phyloP scores from a whole-genome alignment of 2,888 invertebrate genomes.

The Morpho deidamia region DNA sequence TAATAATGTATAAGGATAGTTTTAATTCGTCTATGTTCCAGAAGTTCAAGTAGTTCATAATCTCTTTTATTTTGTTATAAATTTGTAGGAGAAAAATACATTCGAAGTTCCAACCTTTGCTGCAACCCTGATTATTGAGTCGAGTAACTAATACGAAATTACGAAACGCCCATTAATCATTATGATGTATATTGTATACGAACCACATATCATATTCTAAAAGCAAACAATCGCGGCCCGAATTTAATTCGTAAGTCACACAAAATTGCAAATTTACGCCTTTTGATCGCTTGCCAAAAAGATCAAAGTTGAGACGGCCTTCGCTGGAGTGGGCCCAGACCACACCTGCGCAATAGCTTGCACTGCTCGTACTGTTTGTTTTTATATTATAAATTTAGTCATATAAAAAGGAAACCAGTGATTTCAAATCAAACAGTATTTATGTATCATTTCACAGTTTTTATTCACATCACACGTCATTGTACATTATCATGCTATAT shows the following conservation, averaged over 20 bases:
- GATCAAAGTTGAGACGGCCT: slow-evolving; percentile 42
- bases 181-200: slow-evolving; percentile 14
- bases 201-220: slow-evolving; percentile 28
- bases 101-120: too few relatives aligned
- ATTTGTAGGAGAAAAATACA: too few relatives aligned
- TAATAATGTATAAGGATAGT: too few relatives aligned
- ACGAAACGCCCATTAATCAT: slow-evolving; percentile 17
- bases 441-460: too few relatives aligned
- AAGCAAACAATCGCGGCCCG: slow-evolving; percentile 28
- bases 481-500: too few relatives aligned
- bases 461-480: too few relatives aligned
- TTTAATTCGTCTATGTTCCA: too few relatives aligned
- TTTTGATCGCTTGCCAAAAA: slow-evolving; percentile 42
- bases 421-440: too few relatives aligned
- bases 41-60: too few relatives aligned
- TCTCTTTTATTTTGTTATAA: too few relatives aligned
- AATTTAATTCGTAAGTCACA: slow-evolving; percentile 38
- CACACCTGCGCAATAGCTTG: slow-evolving; percentile 7
- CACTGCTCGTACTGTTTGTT: background rate
- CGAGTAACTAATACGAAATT: slow-evolving; percentile 6
- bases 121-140: background rate
- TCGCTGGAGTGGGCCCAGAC: slow-evolving; percentile 21
- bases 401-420: too few relatives aligned
- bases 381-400: too few relatives aligned
- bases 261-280: slow-evolving; percentile 31